Base-by-base conservation (phyloP, 1,140 invertebrate species). In the Drosophila quadrilineata region DNA sequence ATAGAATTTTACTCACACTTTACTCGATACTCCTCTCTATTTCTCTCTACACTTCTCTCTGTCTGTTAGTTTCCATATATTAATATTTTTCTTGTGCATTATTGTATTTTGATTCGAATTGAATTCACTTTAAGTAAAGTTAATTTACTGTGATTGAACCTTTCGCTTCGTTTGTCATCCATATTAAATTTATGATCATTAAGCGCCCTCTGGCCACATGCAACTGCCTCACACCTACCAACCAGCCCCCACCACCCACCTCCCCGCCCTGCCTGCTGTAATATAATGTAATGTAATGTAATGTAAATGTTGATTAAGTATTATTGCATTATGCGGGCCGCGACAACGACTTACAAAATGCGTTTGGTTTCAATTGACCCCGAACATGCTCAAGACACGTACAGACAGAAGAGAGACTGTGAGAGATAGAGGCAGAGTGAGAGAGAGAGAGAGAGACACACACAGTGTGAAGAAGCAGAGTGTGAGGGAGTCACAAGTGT, bases 101-200 rank as follows among this genome's bases (percentile, higher is more conserved):
- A 12, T 12, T 14, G 10, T 38, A 33, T 26, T 53, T 28, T 38
- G 21, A 40, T 43, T 17, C 52, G 26, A 16, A 36, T 49, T 38
- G 66, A 53, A 84, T 73, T 84, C 56, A 82, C 77, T 84, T 77
- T 48, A 60, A 76, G 69, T 84, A 19, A 84, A 85, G 70, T 82
- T 82, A 84, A 82, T 82, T 84, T 41, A 82, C 64, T 16, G 69
- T 84, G 73, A 70, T 82, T 82, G 65, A 84, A 82, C 68, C 31
- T 66, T 58, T 76, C 57, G 46, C 63, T 82, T n/a, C n/a, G 69
- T 72, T 69, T 84, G 77, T 77, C 84, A 82, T 84, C 77, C 77
- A 41, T 53, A 59, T 45, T 82, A 71, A 84, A 84, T 84, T 84
- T 71, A 71, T 85, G 70, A 77, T 77, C 70, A 84, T 82, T 84